These are phyloP conservation scores for Progne subis DNA, from an alignment of 2,113 vertebrate genomes.

Conservation along the genomic window DNA sequence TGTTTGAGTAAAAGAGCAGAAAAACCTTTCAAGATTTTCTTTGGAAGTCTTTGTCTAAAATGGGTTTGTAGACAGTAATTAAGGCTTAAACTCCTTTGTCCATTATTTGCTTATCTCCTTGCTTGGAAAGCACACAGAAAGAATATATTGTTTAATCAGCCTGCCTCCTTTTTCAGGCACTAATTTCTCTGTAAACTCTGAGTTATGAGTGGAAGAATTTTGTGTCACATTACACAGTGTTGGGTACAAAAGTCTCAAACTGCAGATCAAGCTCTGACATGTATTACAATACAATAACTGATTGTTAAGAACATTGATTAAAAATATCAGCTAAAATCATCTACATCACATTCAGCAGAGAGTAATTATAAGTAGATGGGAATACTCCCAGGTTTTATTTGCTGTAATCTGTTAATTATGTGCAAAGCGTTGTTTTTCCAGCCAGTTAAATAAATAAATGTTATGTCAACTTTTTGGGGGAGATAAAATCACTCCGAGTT, in stretches of 20 bases:
- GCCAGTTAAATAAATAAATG: not conserved
- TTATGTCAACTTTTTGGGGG: not conserved
- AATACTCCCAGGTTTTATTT: not conserved
- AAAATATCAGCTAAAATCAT: not conserved
- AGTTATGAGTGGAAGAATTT: not conserved
- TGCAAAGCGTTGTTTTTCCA: not conserved
- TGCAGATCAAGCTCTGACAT: not conserved
- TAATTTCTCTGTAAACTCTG: not conserved
- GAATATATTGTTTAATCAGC: not conserved
- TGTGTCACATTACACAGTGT: not conserved
- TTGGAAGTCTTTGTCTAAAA: not conserved
- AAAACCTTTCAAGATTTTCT: not conserved
- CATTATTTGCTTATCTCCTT: not conserved
- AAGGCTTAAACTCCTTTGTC: not conserved
- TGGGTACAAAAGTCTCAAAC: not conserved
- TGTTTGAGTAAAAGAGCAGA: not conserved
- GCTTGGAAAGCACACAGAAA: not conserved
- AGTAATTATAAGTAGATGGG: not conserved
- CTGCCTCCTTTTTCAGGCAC: not conserved
- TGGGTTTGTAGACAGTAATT: not conserved
- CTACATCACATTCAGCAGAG: not conserved
- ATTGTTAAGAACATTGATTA: not conserved
- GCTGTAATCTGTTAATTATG: not conserved
- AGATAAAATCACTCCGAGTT: not conserved
- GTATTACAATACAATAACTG: not conserved